A percentile compares a stretch with the other conserved stretches of the same genome.
phyloP scores from a whole-genome alignment of 2,888 invertebrate species.

The Boloria selene region DNA sequence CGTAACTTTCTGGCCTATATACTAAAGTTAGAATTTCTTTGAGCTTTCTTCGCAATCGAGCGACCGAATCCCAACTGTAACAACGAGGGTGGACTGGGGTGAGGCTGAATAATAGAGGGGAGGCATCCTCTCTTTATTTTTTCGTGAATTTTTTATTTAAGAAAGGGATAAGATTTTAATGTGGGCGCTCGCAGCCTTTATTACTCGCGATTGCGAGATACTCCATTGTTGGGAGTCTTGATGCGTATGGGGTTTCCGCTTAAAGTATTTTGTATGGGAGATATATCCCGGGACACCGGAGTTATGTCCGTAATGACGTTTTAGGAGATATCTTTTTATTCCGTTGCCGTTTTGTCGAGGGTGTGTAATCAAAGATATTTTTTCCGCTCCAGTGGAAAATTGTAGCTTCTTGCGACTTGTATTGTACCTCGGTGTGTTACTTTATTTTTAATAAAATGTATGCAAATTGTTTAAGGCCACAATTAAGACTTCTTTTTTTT shows the following conservation, averaged over 20 bases:
- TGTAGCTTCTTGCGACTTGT: constrained; percentile 16
- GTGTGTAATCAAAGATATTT: constrained; percentile 47
- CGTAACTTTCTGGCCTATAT: constrained; percentile 65
- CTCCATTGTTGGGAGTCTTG: constrained; percentile 71
- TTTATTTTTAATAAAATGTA: constrained; percentile 15
- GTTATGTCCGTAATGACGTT: constrained; percentile 67
- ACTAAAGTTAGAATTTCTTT: constrained; percentile 73
- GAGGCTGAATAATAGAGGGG: constrained; percentile 76
- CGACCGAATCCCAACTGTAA: constrained; percentile 49
- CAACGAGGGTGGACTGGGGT: constrained; percentile 53
- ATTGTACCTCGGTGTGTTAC: constrained; percentile 13
- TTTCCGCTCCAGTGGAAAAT: constrained; percentile 27
- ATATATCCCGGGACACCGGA: constrained; percentile 56
- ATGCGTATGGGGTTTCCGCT: constrained; percentile 79
- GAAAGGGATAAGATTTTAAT: constrained; percentile 83
- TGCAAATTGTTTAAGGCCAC: constrained; percentile 16
- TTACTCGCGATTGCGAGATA: constrained; percentile 77
- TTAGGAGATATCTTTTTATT: constrained; percentile 58
- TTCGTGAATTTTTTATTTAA: constrained; percentile 83
- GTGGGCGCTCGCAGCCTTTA: constrained; percentile 77
- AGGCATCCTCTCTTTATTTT: constrained; percentile 76
- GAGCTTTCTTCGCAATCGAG: constrained; percentile 53
- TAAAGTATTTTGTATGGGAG: constrained; percentile 77
- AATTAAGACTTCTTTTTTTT: constrained; percentile 14
- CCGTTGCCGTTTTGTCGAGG: constrained; percentile 49